Base-by-base conservation (phyloP, 2,113 vertebrate species). In the Perca flavescens region DNA sequence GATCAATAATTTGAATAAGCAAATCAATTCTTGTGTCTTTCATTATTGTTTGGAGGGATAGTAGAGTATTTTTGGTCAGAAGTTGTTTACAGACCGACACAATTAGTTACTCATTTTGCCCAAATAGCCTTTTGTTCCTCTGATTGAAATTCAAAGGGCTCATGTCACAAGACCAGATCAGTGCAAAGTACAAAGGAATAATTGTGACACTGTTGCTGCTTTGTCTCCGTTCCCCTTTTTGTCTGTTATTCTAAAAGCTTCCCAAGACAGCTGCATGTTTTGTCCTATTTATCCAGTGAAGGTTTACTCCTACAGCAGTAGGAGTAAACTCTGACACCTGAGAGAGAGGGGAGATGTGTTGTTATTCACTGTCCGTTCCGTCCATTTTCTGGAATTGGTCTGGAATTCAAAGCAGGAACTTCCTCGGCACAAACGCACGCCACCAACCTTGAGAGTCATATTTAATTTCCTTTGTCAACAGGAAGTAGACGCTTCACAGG, bases 401-500 rank as follows among this genome's bases (percentile, higher is more conserved):
- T 70, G 14, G 49, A 50, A 53, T 62, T 65, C 22, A 77, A 53
- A 78, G 67, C 43, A 31, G 25, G 12, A 10, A 34, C 34, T 73
- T 40, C 60, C 2, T 22, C 25, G 58, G 40, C 43, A 43, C 8
- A 22, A 54, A 2, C 0, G 1, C 52, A 50, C 4, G 2, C 5
- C 47, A 17, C 15, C 22, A 9, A 16, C 4, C 10, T 15, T 40
- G 2, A 36, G 13, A 22, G 0, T 53, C 68, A 52, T 4, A n/a
- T 70, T 47, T 67, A 3, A 16, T 49, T 70, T 58, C 34, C 19
- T 77, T 85, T 58, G n/a, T 93, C 91, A 62, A 92, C 93, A 99
- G 98, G 86, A 97, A 96, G 97, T 99, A 80, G 97, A 99, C 88
- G 94, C 96, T 89, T 94, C 96, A 83, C 96, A 97, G 71, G 98